These are phyloP conservation scores for Scaptodrosophila latifasciaeformis DNA, from an alignment of 2,888 invertebrate species.

Conservation along the genomic window DNA sequence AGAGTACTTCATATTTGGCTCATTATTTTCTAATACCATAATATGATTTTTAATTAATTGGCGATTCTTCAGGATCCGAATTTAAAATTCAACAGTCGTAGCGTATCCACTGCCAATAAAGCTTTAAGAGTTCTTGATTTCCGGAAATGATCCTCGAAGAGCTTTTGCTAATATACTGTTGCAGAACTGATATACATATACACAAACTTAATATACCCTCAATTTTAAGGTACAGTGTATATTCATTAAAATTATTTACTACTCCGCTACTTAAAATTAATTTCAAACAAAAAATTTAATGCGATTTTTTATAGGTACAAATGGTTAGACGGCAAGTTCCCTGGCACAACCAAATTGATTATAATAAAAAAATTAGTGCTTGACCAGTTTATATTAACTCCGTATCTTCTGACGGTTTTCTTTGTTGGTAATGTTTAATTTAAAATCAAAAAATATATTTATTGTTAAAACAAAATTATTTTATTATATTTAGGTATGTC, in stretches of 20 bases:
- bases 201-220: no score
- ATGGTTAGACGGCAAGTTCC: conserved; percentile 83
- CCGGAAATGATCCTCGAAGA: background rate
- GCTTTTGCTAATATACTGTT: no score
- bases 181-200: no score
- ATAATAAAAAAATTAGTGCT: conserved; percentile 82
- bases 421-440: conserved; percentile 78
- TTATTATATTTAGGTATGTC: conserved; percentile 79
- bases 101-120: no score
- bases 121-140: no score
- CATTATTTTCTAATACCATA: no score
- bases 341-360: conserved; percentile 79
- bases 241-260: no score
- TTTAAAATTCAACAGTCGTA: no score
- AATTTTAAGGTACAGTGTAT: background rate
- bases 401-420: conserved; percentile 82
- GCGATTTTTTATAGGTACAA: conserved; percentile 81
- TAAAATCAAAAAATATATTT: background rate
- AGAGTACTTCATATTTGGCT: no score
- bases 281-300: background rate
- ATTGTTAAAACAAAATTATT: background rate
- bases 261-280: no score
- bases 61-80: no score
- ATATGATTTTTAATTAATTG: no score
- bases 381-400: conserved; percentile 87